phyloP scores from a whole-genome alignment of 37 sponge, comb jelly and placozoan genomes.

The Tethya wilhelma region DNA sequence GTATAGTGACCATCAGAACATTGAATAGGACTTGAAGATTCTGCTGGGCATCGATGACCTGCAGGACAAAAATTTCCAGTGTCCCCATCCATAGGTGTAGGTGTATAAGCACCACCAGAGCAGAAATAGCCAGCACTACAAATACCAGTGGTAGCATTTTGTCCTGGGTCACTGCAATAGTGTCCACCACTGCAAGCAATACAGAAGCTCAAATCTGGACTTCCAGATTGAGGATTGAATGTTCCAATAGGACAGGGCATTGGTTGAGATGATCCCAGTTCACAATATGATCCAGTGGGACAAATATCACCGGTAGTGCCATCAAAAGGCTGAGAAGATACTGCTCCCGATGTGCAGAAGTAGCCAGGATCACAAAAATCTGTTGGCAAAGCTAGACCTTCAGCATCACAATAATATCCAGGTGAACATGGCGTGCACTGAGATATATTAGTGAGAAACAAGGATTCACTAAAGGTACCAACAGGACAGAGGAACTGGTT shows the following conservation, averaged over 20 bases:
- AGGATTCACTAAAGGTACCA: neutral
- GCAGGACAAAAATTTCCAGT: neutral
- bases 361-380: neutral
- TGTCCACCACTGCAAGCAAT: neutral
- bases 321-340: neutral
- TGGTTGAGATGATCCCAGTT: neutral
- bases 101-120: neutral
- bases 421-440: neutral
- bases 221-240: neutral
- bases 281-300: neutral
- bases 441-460: neutral
- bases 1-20: neutral
- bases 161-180: neutral
- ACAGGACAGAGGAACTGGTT: neutral
- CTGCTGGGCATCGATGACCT: neutral
- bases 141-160: neutral
- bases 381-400: neutral
- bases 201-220: neutral
- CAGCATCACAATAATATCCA: slow-evolving; percentile 1
- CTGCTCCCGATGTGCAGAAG: neutral
- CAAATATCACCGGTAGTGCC: neutral
- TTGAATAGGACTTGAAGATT: neutral
- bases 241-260: neutral
- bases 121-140: slow-evolving; percentile 1
- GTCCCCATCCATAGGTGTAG: neutral